These are phyloP conservation scores for Graphium colonna DNA, from an alignment of 2,888 invertebrate genomes.

Conservation along the genomic window DNA sequence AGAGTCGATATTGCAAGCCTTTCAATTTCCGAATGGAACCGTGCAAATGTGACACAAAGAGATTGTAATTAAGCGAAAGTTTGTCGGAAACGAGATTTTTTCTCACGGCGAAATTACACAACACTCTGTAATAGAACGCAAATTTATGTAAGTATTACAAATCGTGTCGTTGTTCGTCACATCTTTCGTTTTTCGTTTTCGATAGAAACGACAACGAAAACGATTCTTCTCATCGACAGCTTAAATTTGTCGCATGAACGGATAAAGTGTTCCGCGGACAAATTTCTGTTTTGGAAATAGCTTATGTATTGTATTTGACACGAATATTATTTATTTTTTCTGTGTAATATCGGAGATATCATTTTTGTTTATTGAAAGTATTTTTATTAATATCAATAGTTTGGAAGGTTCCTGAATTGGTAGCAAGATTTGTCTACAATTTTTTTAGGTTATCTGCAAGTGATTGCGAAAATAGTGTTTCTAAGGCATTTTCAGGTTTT, in stretches of 20 bases:
- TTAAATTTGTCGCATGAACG: conserved; percentile 13
- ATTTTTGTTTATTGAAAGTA: too few relatives aligned
- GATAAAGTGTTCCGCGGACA: background rate
- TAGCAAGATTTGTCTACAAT: too few relatives aligned
- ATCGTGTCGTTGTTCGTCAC: background rate
- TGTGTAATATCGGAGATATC: too few relatives aligned
- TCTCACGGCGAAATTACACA: background rate
- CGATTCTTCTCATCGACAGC: conserved; percentile 5
- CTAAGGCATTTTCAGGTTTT: too few relatives aligned
- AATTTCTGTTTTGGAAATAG: conserved; percentile 7
- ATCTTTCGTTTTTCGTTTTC: background rate
- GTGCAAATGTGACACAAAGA: background rate
- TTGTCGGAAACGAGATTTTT: background rate
- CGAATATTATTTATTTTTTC: too few relatives aligned
- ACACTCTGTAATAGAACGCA: background rate
- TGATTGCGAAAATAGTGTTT: too few relatives aligned
- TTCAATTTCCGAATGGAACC: background rate
- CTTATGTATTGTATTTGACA: too few relatives aligned
- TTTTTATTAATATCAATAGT: too few relatives aligned
- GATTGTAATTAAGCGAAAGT: background rate
- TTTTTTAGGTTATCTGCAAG: too few relatives aligned
- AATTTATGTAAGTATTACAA: conserved; percentile 5
- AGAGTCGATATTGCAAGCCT: too few relatives aligned
- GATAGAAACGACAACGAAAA: background rate
- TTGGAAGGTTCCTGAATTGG: too few relatives aligned